Base-by-base conservation (phyloP, 2,797 vertebrate species). In the Pseudocheirus occidentalis region DNA sequence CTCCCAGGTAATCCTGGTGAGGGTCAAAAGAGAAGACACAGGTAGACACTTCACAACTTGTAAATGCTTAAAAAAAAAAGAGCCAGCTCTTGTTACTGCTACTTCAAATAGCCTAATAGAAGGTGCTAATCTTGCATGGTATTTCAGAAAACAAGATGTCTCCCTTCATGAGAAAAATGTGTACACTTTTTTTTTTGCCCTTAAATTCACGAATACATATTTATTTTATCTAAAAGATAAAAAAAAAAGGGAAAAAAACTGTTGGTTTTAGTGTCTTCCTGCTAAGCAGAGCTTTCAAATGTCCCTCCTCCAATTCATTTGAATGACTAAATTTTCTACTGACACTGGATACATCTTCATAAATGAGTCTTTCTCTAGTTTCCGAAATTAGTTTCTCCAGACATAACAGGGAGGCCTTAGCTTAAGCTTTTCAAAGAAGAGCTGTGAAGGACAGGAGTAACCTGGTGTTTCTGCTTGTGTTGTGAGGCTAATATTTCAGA, bases 251-350 rank as follows among this genome's bases (percentile, higher is more conserved):
- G 62, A 53, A 54, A 87, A 34, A 94, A 94, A 91, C 87, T 11
- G 0, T 59, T 40, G 95, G 91, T 53, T 93, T 92, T 73, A 73
- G 18, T 66, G 9, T 59, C 93, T 90, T 93, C 55, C 16, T 53
- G 0, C 5, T 52, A 93, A 96, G 92, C 57, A 92, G 95, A 92
- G 91, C 94, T 94, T 93, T 97, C 94, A 95, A 95, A 91, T 96
- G 66, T 95, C 94, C 90, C 50, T 66, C 57, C 89, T 95, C 95
- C 93, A 62, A 96, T 66, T 94, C 90, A 94, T 92, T 95, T 89
- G 93, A 92, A 94, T 24, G 89, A 90, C 73, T 97, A 95, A 97
- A 58, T 66, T 97, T 97, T 97, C 94, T 55, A 31, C 91, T 97
- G 94, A 90, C 89, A 96, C 50, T 93, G 66, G 66, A 73, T 73